Evolutionary conservation across 2,888 invertebrate genomes (phyloP).

Genomic region (Cantharis rustica): DNA sequence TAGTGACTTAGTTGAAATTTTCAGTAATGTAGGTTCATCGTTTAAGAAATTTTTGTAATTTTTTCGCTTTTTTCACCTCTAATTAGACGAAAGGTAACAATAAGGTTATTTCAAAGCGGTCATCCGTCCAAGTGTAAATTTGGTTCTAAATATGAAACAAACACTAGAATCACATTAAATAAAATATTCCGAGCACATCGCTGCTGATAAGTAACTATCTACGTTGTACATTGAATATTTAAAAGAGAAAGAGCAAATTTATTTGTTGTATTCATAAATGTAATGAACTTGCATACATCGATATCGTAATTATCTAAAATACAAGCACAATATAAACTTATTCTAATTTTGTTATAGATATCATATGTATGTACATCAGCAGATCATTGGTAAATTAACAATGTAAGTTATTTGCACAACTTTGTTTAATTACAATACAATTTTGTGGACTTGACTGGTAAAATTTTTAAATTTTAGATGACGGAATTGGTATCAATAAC

Average conservation of each 20-base stretch:
- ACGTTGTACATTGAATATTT: background rate
- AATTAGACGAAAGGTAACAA: too few species aligned
- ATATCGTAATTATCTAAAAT: background rate
- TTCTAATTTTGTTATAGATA: background rate
- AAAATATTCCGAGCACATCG: too few species aligned
- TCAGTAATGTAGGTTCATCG: too few species aligned
- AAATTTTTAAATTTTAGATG: background rate
- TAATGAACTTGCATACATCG: background rate
- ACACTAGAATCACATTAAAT: too few species aligned
- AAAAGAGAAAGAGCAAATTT: background rate
- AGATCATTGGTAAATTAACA: background rate
- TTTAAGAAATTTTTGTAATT: too few species aligned
- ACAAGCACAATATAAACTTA: background rate
- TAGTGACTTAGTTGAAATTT: too few species aligned
- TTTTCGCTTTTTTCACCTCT: too few species aligned
- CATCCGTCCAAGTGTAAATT: too few species aligned
- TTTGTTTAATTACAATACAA: too few species aligned
- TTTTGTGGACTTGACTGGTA: too few species aligned
- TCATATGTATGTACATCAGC: background rate
- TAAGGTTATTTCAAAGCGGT: too few species aligned
- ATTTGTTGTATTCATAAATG: background rate
- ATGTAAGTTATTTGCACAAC: background rate
- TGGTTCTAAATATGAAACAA: too few species aligned
- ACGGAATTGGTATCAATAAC: background rate
- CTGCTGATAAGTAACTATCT: background rate